Conservation (phyloP, 2,797 vertebrate genomes). For the Pristis pectinata region DNA sequence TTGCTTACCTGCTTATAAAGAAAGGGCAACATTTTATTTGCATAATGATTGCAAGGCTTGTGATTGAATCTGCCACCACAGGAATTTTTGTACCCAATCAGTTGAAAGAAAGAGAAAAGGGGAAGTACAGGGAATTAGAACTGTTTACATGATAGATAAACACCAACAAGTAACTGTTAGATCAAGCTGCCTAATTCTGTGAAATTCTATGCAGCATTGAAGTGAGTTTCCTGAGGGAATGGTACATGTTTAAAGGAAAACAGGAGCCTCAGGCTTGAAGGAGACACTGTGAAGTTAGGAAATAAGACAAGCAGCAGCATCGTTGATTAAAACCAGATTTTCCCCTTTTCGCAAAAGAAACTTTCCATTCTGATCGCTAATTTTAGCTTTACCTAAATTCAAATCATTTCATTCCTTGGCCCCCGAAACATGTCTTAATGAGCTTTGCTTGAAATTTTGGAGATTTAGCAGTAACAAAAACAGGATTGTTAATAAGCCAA, state of each 20-base stretch:
- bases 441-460: neutral
- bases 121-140: neutral
- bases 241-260: neutral
- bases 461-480: neutral
- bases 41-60: neutral
- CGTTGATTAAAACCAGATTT: neutral
- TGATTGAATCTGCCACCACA: neutral
- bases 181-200: neutral
- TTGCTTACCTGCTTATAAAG: neutral
- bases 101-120: too few relatives aligned
- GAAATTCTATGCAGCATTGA: neutral
- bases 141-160: neutral
- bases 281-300: neutral
- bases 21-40: neutral
- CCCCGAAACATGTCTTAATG: neutral
- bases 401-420: neutral
- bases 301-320: neutral
- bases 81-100: neutral
- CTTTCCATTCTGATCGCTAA: neutral
- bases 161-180: neutral
- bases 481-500: neutral
- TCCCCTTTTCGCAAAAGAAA: neutral
- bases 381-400: neutral
- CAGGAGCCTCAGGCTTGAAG: neutral
- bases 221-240: neutral